Evolutionary conservation across 1,140 invertebrate species (phyloP).

Genomic region (Hypothenemus hampei): DNA sequence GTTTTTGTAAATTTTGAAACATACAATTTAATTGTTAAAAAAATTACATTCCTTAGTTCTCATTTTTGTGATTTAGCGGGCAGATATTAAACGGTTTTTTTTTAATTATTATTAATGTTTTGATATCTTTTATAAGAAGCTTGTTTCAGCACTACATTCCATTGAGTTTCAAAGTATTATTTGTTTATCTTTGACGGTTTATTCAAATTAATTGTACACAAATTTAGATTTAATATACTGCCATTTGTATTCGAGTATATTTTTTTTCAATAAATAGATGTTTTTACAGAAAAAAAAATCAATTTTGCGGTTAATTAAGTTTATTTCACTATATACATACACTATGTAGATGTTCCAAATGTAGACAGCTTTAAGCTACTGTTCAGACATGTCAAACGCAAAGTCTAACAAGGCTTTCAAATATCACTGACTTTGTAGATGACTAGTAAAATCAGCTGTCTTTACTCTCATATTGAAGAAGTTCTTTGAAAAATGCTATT

Average conservation of each 20-base stretch:
- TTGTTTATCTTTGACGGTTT: not conserved
- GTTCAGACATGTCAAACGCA: too few relatives aligned
- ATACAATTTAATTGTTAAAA: slow-evolving; percentile 11
- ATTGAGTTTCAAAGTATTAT: not conserved
- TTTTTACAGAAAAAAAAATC: slow-evolving; percentile 14
- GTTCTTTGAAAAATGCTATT: too few relatives aligned
- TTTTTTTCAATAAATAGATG: slow-evolving; percentile 24
- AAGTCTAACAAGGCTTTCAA: too few relatives aligned
- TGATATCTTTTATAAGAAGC: too few relatives aligned
- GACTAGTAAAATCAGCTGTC: too few relatives aligned
- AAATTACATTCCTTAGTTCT: slow-evolving; percentile 16
- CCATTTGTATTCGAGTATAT: slow-evolving; percentile 25
- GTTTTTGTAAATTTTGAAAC: slow-evolving; percentile 12
- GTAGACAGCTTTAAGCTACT: too few relatives aligned
- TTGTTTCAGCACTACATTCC: not conserved
- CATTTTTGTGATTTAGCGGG: slow-evolving; percentile 18
- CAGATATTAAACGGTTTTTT: slow-evolving; percentile 10
- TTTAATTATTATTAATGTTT: slow-evolving; percentile 2
- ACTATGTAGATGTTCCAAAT: too few relatives aligned
- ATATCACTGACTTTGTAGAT: too few relatives aligned
- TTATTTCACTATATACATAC: too few relatives aligned
- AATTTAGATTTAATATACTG: slow-evolving; percentile 19
- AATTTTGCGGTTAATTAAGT: too few relatives aligned
- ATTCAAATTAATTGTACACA: not conserved
- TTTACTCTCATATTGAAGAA: too few relatives aligned